phyloP scores from a whole-genome alignment of 2,113 vertebrate genomes.

The Trachemys scripta region DNA sequence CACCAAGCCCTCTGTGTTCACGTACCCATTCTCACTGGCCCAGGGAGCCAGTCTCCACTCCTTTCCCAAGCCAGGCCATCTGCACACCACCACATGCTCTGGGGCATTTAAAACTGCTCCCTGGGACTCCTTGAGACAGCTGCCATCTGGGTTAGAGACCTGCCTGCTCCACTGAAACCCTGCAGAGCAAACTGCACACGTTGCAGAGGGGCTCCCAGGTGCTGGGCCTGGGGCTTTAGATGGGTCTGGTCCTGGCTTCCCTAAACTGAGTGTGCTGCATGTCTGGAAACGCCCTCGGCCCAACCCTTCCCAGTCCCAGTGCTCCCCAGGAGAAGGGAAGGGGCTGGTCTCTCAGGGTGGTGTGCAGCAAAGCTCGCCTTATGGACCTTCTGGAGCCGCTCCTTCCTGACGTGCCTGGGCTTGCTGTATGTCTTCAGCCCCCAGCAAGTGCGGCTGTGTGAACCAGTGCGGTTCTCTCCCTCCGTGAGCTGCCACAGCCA shows the following conservation, averaged over 20 bases:
- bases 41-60: not conserved
- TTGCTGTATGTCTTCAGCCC: not conserved
- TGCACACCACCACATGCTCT: not conserved
- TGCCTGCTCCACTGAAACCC: too few species aligned
- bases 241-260: not conserved
- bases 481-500: rapidly evolving
- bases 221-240: not conserved
- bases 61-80: not conserved
- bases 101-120: too few species aligned
- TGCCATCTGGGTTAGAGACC: not conserved
- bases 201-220: not conserved
- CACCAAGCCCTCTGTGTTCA: not conserved
- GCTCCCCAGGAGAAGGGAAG: not conserved
- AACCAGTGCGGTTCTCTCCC: not conserved
- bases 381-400: not conserved
- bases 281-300: not conserved
- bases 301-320: not conserved
- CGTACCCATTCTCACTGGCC: not conserved
- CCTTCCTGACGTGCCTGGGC: not conserved
- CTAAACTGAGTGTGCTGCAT: not conserved
- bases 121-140: not conserved
- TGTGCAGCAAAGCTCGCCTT: rapidly evolving
- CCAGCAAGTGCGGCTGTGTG: not conserved
- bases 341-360: not conserved
- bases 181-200: too few species aligned